A percentile compares a stretch with the other conserved stretches of the same genome.
Evolutionary conservation across 2,113 vertebrate species (phyloP).

Genomic region (Albula goreensis): DNA sequence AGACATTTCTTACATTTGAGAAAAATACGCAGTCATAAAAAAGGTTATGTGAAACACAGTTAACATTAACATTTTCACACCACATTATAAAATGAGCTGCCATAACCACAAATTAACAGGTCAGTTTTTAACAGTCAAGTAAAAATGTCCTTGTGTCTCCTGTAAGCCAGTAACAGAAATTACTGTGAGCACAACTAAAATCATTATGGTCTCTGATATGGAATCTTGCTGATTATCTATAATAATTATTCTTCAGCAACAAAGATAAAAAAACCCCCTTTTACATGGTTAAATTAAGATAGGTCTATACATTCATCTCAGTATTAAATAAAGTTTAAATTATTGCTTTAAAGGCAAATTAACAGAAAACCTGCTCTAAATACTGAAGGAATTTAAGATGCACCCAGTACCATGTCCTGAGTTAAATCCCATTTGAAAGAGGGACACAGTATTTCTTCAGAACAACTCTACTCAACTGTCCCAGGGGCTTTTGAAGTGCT

Average conservation of each 20-base stretch:
- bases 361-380: not conserved
- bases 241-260: not conserved
- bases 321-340: not conserved
- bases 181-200: not conserved
- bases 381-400: slow-evolving; percentile 5
- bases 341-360: not conserved
- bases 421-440: not conserved
- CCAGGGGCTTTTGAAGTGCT: not conserved
- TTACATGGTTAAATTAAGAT: not conserved
- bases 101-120: not conserved
- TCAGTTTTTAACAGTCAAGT: slow-evolving; percentile 17
- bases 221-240: not conserved
- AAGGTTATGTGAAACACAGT: not conserved
- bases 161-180: not conserved
- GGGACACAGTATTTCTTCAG: not conserved
- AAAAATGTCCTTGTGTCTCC: not conserved
- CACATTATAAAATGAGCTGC: not conserved
- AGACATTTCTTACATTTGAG: not conserved
- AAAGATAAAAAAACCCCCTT: not conserved
- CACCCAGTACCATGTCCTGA: not conserved
- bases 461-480: not conserved
- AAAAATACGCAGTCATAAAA: not conserved
- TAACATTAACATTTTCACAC: slow-evolving; percentile 4
- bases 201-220: too few species aligned
- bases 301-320: not conserved